These are phyloP conservation scores for Fragum fragum DNA, from an alignment of 2,888 invertebrate species.

Conservation along the genomic window DNA sequence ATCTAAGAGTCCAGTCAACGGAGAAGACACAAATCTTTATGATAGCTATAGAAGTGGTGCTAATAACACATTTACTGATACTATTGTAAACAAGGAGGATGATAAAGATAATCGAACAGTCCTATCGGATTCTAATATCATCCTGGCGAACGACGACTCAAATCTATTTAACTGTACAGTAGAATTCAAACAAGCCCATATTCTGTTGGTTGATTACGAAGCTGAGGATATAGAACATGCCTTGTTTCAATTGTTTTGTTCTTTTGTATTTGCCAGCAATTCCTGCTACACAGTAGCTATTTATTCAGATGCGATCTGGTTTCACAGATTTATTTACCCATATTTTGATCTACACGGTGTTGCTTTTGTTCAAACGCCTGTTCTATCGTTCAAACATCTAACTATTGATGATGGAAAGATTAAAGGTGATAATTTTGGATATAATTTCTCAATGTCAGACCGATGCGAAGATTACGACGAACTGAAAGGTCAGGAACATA, in stretches of 20 bases:
- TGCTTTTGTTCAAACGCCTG: background rate
- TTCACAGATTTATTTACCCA: background rate
- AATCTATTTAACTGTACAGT: background rate
- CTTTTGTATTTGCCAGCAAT: background rate
- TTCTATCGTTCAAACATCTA: no score
- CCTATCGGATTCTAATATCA: no score
- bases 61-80: no score
- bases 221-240: background rate
- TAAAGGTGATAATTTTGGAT: background rate
- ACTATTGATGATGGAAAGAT: no score
- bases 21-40: no score
- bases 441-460: background rate
- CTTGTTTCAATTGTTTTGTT: background rate
- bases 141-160: background rate
- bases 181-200: background rate
- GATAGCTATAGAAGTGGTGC: no score
- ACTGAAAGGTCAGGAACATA: background rate
- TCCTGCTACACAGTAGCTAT: background rate
- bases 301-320: background rate
- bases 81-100: no score
- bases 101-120: no score
- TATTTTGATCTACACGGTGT: background rate
- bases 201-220: background rate
- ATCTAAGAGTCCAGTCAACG: no score
- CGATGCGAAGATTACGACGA: background rate